phyloP scores from a whole-genome alignment of 1,140 invertebrate species.

The Antheraea pernyi region DNA sequence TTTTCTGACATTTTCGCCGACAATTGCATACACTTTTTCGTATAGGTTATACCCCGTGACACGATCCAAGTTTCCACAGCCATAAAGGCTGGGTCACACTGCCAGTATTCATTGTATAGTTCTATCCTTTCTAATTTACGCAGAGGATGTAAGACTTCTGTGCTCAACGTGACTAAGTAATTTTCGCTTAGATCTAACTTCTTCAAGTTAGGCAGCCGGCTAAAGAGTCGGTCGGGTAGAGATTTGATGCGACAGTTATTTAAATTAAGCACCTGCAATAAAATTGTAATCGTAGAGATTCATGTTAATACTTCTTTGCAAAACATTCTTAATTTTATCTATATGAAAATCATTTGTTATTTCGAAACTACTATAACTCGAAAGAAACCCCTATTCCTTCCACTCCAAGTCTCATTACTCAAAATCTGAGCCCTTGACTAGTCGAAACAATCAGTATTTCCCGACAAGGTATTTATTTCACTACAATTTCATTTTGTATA shows the following conservation, averaged over 20 bases:
- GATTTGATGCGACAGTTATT: constrained; percentile 74
- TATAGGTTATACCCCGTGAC: constrained; percentile 50
- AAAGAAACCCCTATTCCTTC: no score
- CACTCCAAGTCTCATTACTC: no score
- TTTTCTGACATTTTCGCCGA: constrained; percentile 67
- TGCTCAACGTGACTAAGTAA: constrained; percentile 65
- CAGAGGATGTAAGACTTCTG: constrained; percentile 61
- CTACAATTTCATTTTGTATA: no score
- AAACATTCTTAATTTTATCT: not conserved
- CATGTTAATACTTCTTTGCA: not conserved
- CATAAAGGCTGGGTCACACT: constrained; percentile 65
- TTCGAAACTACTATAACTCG: no score
- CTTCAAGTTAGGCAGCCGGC: constrained; percentile 69
- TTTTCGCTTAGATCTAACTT: constrained; percentile 77
- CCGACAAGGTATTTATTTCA: no score
- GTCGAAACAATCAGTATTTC: no score
- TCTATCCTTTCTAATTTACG: constrained; percentile 64
- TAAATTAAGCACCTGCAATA: constrained; percentile 76
- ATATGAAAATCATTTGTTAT: no score
- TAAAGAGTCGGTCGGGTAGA: constrained; percentile 66
- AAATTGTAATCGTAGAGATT: constrained; percentile 1
- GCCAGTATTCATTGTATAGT: constrained; percentile 68
- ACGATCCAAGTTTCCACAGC: constrained; percentile 62
- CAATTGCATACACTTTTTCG: constrained; percentile 54
- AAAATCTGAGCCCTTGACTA: no score